These are phyloP conservation scores for Sebastes steindachneri DNA, from an alignment of 2,797 vertebrate species.

Conservation along the genomic window DNA sequence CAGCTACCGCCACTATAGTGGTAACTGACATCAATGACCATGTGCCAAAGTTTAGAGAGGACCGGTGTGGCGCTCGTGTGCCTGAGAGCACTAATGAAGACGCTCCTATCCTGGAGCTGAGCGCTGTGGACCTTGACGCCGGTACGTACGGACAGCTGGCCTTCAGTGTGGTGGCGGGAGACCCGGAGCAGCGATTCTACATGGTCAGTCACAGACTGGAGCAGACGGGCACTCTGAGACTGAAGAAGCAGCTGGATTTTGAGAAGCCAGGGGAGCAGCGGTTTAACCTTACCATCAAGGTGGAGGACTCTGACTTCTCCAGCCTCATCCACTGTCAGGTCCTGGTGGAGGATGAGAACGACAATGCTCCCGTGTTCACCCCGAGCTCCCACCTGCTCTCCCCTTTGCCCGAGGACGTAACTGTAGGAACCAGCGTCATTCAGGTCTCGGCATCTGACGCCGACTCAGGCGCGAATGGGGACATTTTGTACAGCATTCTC, in stretches of 20 bases:
- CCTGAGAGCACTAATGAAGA: slow-evolving; percentile 82
- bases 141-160: slow-evolving; percentile 84
- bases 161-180: slow-evolving; percentile 87
- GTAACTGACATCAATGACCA: slow-evolving; percentile 90
- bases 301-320: slow-evolving; percentile 88
- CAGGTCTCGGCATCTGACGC: slow-evolving; percentile 85
- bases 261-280: slow-evolving; percentile 85
- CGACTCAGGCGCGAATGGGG: slow-evolving; percentile 87
- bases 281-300: slow-evolving; percentile 89
- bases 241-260: slow-evolving; percentile 88
- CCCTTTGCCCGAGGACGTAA: slow-evolving; percentile 83
- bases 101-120: slow-evolving; percentile 83
- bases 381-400: slow-evolving; percentile 76
- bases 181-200: slow-evolving; percentile 88
- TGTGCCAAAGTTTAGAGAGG: slow-evolving; percentile 83
- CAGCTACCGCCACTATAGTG: slow-evolving; percentile 85
- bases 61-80: slow-evolving; percentile 79
- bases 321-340: slow-evolving; percentile 85
- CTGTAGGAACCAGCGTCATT: slow-evolving; percentile 82
- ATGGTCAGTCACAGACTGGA: slow-evolving; percentile 83
- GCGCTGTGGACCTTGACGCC: slow-evolving; percentile 83
- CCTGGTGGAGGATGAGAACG: slow-evolving; percentile 89
- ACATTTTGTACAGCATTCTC: slow-evolving; percentile 85
- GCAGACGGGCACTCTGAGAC: slow-evolving; percentile 84
- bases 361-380: slow-evolving; percentile 87